Evolutionary conservation across 2,888 invertebrate species (phyloP).

Genomic region (Biston betularia): DNA sequence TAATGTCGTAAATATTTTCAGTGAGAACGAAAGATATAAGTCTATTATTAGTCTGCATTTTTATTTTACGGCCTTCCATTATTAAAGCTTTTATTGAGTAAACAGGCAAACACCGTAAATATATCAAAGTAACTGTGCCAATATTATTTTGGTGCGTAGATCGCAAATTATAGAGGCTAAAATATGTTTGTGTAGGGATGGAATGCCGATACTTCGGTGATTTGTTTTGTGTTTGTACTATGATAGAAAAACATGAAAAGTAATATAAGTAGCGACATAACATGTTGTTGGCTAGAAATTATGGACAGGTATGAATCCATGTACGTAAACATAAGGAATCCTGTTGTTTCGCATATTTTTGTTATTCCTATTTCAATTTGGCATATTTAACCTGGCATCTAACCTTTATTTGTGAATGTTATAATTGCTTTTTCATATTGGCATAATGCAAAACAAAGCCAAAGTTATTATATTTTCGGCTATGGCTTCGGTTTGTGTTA

Average conservation of each 20-base stretch:
- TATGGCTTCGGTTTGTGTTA: too few relatives aligned
- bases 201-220: conserved; percentile 13
- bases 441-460: too few relatives aligned
- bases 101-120: conserved; percentile 66
- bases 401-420: too few relatives aligned
- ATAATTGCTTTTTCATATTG: too few relatives aligned
- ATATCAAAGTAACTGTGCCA: conserved; percentile 58
- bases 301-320: too few relatives aligned
- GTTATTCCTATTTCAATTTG: too few relatives aligned
- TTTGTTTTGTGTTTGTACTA: conserved; percentile 8
- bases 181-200: conserved; percentile 24
- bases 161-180: conserved; percentile 23
- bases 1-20: conserved; percentile 36
- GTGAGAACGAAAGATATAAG: conserved; percentile 23
- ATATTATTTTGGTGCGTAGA: conserved; percentile 60
- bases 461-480: too few relatives aligned
- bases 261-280: background rate
- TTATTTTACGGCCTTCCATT: conserved; percentile 47
- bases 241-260: background rate
- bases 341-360: too few relatives aligned
- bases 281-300: too few relatives aligned
- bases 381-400: too few relatives aligned
- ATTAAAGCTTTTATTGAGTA: conserved; percentile 49
- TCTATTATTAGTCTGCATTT: conserved; percentile 42
- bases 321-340: too few relatives aligned